Base-by-base conservation (phyloP, 2,888 invertebrate species). In the Germaria angustata region DNA sequence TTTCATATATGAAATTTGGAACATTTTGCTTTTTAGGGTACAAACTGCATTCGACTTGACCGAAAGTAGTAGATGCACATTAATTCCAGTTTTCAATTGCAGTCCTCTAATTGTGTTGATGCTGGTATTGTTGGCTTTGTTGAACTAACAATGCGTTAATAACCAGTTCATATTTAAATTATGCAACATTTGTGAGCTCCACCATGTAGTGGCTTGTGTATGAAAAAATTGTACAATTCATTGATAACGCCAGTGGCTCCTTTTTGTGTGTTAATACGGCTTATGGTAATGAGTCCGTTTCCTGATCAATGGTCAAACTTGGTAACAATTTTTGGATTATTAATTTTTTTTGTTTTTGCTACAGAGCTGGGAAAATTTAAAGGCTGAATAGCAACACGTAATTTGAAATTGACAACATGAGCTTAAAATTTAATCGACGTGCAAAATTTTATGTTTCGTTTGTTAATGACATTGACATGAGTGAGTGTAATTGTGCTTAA, bases 21-120 rank as follows among this genome's bases (percentile, higher is more conserved):
- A 85, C 86, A 86, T 87, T 39, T n/a, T 4, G n/a, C n/a, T 7
- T 24, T 2, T 85, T 36, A 71, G 57, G 2, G 57, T 34, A 36
- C 22, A 9, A 57, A 46, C 3, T 6, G 7, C 9, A 46, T 46
- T 57, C 46, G 15, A 3, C 20, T 15, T 20, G 9, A 15, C 11
- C 20, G 28, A 7, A 22, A 22, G n/a, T n/a, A 15, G 22, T 36
- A 5, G n/a, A 34, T n/a, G 22, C 22, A 22, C 36, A 36, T 13
- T 39, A 0, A n/a, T 9, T 24, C 72, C 86, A 79, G 73, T 63
- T 85, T 81, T 81, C 57, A 34, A 59, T 80, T 82, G 41, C 28
- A 49, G 20, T 34, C 53, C 28, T 32, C 22, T 53, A 11, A 55
- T 32, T 63, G 6, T 22, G 44, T 44, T 49, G 17, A 34, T 36